Evolutionary conservation across 2,888 invertebrate species (phyloP).

Genomic region (Pseudococcus longispinus): DNA sequence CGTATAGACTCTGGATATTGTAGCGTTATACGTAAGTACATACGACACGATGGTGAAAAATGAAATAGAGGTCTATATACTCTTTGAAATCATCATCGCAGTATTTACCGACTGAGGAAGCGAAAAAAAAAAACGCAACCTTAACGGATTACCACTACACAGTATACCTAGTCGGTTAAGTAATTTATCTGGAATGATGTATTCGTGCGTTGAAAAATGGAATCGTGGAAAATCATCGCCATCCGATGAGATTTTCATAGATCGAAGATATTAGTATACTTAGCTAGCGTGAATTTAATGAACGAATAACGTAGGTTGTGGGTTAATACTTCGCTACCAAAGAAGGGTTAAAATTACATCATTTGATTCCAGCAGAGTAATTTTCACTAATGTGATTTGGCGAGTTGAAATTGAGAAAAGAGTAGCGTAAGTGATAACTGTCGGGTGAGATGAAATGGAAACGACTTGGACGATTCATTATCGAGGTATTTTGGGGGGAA

Average conservation of each 20-base stretch:
- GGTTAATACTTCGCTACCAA: background rate
- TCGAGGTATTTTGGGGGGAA: background rate
- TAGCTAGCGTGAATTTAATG: background rate
- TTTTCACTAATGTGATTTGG: background rate
- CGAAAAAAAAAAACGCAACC: background rate
- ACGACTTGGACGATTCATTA: background rate
- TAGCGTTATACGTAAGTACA: background rate
- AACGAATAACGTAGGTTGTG: too few relatives aligned
- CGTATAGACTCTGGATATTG: background rate
- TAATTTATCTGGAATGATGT: background rate
- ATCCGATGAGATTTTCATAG: background rate
- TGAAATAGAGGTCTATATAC: background rate
- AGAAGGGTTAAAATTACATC: background rate
- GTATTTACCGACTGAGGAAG: background rate
- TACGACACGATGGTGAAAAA: background rate
- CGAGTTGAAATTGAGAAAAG: background rate
- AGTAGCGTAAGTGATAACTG: background rate
- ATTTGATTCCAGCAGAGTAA: background rate
- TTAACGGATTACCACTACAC: background rate
- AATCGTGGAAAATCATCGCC: background rate
- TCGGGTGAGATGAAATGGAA: background rate
- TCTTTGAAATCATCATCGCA: background rate
- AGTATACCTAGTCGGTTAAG: background rate
- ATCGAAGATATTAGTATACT: background rate
- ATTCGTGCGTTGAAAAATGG: background rate